Base-by-base conservation (phyloP, 2,888 invertebrate species). In the Hesperia comma region DNA sequence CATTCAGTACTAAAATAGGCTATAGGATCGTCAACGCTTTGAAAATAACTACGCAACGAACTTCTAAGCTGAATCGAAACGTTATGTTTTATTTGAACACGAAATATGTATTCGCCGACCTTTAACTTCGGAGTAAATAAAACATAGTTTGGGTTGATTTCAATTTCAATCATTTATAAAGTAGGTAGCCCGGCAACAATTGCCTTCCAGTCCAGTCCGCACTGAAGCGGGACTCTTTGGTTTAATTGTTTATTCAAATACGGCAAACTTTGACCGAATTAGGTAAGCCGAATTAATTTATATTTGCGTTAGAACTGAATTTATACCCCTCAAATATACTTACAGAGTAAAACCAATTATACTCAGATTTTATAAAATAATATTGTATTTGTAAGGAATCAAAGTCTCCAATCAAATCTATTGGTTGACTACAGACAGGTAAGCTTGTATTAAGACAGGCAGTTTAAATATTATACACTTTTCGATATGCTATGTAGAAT, bases 241-340 rank as follows among this genome's bases (percentile, higher is more conserved):
- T 89, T 87, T 86, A 85, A 88, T 89, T 90, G 88, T 91, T 86
- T 90, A 87, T 87, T 87, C 86, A 85, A 89, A 88, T 86, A 87
- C 86, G 86, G 79, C 79, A 76, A 88, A 92, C 83, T 89, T 89
- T 86, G 51, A 51, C 83, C 84, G 79, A 87, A 89, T 90, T 88
- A 90, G 86, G 87, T 88, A 85, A 87, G 79, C 84, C 85, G 84
- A 85, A 86, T 86, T 91, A 90, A 91, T 91, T 91, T 90, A 91
- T 91, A 90, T 91, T 90, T 91, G 88, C 88, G 83, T 90, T 90
- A 86, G 81, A 88, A 87, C 87, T 87, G 87, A 86, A 88, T 85
- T 84, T 83, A 79, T 86, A 87, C 85, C 87, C 86, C 87, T 87
- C 85, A 90, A 87, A 82, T 80, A 85, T 85, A 87, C 87, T 86